Evolutionary conservation across 1,140 invertebrate genomes (phyloP), one percentile per base, ranked within the genome.

Genomic region (Drosophila murphyi): DNA sequence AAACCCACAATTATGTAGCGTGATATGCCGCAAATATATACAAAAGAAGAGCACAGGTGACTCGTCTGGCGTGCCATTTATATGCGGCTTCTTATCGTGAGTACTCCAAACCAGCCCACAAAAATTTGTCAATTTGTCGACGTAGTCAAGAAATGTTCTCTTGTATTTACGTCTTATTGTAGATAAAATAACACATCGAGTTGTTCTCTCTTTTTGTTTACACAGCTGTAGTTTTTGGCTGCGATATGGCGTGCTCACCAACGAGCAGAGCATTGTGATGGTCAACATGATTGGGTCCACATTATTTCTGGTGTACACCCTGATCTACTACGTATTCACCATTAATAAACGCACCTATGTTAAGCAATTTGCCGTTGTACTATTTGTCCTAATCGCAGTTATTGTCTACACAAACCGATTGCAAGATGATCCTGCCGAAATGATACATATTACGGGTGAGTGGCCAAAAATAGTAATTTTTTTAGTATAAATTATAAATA

Each of bases 71-170:
- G 93, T 97, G 69, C 95, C 96, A 55, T 97, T 97, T 93, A 92
- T 96, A 60, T 95, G 95, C 79, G 96, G 96, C 75, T 95, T 96
- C 87, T 93, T 96, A 86, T 96, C 96, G 95, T 96, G 94, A 94
- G 95, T 94, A 43, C 39, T 4, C 4, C 37, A 39, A 34, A 34
- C 34, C 3, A 34, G 3, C 5, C 34, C 34, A 34, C 0, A 20
- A 20, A 59, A 47, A 73, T 41, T 10, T 20, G 20, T 1, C 45
- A 12, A 85, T 78, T 57, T 85, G 83, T 69, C 64, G 37, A 88
- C 80, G 81, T 81, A 54, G 74, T 55, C 85, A 81, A 63, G 48
- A 59, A 48, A 37, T 70, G 37, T 20, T 20, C 20, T 20, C 37
- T 39, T 10, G 3, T 39, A 0, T 39, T 2, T 39, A 3, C 20